Evolutionary conservation across 1,140 invertebrate species (phyloP), one percentile per base, ranked within the genome.

Genomic region (Aphidius ervi): DNA sequence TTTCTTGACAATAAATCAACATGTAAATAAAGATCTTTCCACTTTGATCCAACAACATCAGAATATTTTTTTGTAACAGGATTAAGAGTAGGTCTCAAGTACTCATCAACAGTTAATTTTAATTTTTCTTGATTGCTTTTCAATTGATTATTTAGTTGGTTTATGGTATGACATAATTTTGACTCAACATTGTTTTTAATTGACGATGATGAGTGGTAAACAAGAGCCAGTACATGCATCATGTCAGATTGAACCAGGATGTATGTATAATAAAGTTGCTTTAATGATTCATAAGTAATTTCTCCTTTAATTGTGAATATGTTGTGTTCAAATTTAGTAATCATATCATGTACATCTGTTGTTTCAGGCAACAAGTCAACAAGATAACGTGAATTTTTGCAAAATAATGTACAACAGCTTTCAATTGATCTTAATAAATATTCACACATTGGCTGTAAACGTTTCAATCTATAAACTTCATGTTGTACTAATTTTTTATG

Each of bases 221-320:
- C 59, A 37, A 68, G 62, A 46, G 73, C 72, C 47, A 80, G 57
- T 48, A 77, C 64, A 53, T 74, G 58, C 41, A 78, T 60, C 68
- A 72, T 70, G 56, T 80, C 76, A 9, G 77, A 79, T 62, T 79
- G 77, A 2, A 67, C 63, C 6, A 78, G 64, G 46, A 78, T 67
- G 60, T 72, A 79, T 6, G 56, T 73, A 53, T 76, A 72, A 58
- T 76, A 79, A n/a, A 72, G 64, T 63, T 58, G 70, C 75, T 79
- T 46, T 45, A 68, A 64, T 58, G 63, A 65, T 47, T 70, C 62
- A 66, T 72, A 72, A 31, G 71, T 69, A 39, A 77, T 63, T 68
- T 77, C 73, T 10, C 67, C 70, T 10, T 46, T 52, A 43, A 67
- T 46, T 40, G 56, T 42, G 57, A 75, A 73, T 16, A 58, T 57